Conservation (phyloP, 2,797 vertebrate genomes). For the Chromis chromis region DNA sequence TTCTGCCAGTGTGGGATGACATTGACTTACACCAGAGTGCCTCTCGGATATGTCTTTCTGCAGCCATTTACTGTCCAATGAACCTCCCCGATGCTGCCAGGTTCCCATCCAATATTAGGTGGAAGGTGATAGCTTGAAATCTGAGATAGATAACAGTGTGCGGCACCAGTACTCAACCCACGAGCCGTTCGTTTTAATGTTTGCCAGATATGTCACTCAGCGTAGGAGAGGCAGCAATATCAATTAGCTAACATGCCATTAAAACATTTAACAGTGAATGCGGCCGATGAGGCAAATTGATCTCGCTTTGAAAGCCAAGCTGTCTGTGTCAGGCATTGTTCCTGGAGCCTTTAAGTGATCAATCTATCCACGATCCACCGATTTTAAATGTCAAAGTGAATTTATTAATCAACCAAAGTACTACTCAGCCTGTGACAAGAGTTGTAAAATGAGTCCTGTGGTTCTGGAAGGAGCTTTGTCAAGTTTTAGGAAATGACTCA, state of each 20-base stretch:
- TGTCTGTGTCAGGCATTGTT: conserved; percentile 2
- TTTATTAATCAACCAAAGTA: not conserved
- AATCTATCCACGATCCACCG: not conserved
- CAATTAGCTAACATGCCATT: conserved; percentile 50
- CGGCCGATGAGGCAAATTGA: conserved; percentile 31
- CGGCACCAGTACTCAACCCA: conserved; percentile 13
- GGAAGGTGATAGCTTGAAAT: conserved; percentile 57
- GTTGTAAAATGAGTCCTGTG: not conserved
- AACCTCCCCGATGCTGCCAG: conserved; percentile 33
- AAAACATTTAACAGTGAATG: conserved; percentile 42
- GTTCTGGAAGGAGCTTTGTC: not conserved
- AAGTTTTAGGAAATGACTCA: not conserved
- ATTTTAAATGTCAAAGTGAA: not conserved
- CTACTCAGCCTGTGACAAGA: not conserved
- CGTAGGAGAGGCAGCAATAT: conserved; percentile 26
- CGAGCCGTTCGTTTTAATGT: conserved; percentile 9
- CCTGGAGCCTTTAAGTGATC: conserved; percentile 4
- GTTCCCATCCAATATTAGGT: conserved; percentile 29
- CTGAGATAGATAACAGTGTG: conserved; percentile 36
- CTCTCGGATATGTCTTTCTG: not conserved
- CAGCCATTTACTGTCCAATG: conserved; percentile 1
- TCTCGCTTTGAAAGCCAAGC: conserved; percentile 13
- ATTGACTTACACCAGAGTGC: not conserved
- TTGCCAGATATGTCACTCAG: conserved; percentile 52
- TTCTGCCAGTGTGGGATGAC: not conserved